Base-by-base conservation (phyloP, 92 coral and sea anemone genomes). In the Parazoanthus atlanticus region DNA sequence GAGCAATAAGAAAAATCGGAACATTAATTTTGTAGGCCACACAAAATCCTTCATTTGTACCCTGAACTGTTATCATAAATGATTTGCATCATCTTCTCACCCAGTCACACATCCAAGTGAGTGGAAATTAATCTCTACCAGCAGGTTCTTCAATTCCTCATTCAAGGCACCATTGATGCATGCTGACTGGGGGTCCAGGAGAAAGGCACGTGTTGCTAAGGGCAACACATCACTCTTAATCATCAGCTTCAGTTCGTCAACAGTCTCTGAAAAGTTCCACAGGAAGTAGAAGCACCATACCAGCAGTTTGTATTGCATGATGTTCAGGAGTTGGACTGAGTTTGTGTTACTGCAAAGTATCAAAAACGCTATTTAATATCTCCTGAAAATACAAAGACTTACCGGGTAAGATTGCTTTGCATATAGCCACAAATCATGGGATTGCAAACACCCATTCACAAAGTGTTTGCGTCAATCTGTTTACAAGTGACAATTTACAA, bases 41-140 rank as follows among this genome's bases (percentile, higher is more conserved):
- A 36, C 38, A 36, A 36, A 36, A 0, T 36, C 38, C 38, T 36
- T 36, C 0, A 2, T 36, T 2, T 36, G 38, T 36, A 2, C 38
- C 38, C 38, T 36, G 38, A 5, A 36, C 4, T 36, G 38, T 36
- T 36, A 36, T 36, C 38, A 36, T 5, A 36, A 36, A 36, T 0
- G 4, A 36, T 36, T 36, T 5, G 38, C 38, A 8, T 9, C 12
- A 46, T 46, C 49, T 46, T 8, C 96, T 82, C 86, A 95, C 98
- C 93, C 93, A 86, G 91, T 94, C 88, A 91, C 89, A 83, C 96
- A 92, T 36, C 98, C 98, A 78, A 92, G 86, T 46, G 96, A 91
- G 21, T 79, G 88, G 54, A 91, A 94, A 84, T 95, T 93, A 49
- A 93, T 87, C 40, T 76, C 75, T 61, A 84, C 26, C 33, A 80